phyloP scores from a whole-genome alignment of 2,888 invertebrate genomes.

The Matsumyia berberina region DNA sequence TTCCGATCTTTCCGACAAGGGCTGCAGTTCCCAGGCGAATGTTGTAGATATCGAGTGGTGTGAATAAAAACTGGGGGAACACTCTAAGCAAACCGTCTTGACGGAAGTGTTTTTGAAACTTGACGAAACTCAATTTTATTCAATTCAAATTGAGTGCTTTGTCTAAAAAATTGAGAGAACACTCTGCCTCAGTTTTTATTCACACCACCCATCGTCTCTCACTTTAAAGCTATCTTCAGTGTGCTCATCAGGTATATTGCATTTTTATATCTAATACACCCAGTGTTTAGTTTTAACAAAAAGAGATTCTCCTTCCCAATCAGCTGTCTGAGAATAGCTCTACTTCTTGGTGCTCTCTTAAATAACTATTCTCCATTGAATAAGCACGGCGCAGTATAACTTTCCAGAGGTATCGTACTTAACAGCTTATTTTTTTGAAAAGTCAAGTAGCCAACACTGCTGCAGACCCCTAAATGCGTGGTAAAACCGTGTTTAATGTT shows the following conservation, averaged over 20 bases:
- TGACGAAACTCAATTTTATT: no score
- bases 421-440: slow-evolving; percentile 15
- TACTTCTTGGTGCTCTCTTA: background rate
- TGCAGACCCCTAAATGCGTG: background rate
- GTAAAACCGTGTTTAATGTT: background rate
- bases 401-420: background rate
- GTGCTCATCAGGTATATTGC: background rate
- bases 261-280: background rate
- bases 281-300: background rate
- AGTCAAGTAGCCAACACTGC: slow-evolving; percentile 20
- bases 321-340: background rate
- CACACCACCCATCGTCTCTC: no score
- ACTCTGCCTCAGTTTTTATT: no score
- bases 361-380: background rate
- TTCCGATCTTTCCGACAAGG: no score
- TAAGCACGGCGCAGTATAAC: slow-evolving; percentile 7
- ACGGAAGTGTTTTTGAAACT: no score
- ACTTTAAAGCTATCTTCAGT: no score
- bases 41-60: no score
- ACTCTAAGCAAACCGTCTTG: no score
- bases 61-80: no score
- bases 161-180: no score
- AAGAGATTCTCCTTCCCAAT: background rate
- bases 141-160: no score
- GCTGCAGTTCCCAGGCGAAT: no score